Conservation (phyloP, 2,113 vertebrate species). For the Urocolius indicus region DNA sequence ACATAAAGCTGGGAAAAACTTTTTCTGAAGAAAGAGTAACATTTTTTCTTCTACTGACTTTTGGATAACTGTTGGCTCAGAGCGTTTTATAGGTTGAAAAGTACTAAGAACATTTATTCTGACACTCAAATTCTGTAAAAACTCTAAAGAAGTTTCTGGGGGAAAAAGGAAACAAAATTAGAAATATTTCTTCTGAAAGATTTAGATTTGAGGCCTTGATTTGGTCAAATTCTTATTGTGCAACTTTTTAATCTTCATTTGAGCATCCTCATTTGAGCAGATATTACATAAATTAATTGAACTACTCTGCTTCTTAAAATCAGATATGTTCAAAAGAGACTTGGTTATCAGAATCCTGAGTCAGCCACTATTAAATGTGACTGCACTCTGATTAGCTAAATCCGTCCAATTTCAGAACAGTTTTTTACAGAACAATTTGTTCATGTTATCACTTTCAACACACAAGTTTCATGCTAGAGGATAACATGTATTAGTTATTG, state of each 20-base stretch:
- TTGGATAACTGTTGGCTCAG: not conserved
- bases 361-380: not conserved
- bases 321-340: not conserved
- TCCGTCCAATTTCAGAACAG: not conserved
- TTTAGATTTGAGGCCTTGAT: not conserved
- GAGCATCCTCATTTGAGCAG: not conserved
- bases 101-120: not conserved
- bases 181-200: not conserved
- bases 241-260: not conserved
- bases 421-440: not conserved
- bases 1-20: not conserved
- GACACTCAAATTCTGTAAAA: not conserved
- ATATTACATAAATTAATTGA: not conserved
- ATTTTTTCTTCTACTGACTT: not conserved
- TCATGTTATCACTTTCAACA: fast-evolving
- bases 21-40: not conserved
- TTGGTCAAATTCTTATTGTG: not conserved
- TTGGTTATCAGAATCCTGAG: not conserved
- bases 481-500: not conserved
- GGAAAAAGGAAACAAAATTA: not conserved
- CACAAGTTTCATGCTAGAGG: not conserved
- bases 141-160: not conserved
- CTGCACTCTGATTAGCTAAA: not conserved
- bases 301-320: not conserved
- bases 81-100: not conserved